Base-by-base conservation (phyloP, 1,140 invertebrate genomes). In the Diachasmimorpha longicaudata region DNA sequence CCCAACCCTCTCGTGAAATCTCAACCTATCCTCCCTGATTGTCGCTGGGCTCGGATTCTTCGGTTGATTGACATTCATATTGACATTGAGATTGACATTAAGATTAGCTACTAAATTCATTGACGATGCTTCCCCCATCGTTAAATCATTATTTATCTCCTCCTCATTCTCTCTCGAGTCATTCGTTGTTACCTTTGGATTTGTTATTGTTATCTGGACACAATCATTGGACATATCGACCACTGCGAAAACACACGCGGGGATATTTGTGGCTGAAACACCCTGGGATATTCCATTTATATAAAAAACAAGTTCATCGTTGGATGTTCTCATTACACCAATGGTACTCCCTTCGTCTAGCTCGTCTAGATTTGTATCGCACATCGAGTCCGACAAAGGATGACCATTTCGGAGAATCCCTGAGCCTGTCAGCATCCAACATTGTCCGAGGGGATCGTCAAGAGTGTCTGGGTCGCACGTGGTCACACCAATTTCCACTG, bases 151-250 rank as follows among this genome's bases (percentile, higher is more conserved):
- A 70, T 89, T 88, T 44, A 87, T 87, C 72, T 89, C 86, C 1
- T 78, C 69, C 48, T 86, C 83, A 0, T n/a, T n/a, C n/a, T 84
- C 81, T 78, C 85, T 86, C 11, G 80, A 78, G 8, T 83, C 80
- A n/a, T 79, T 82, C 14, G 66, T 71, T n/a, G 77, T 5, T 58
- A 36, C 13, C 55, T 68, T 83, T 11, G 86, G 85, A 37, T 85
- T 87, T 31, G 91, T 91, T 77, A 93, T 90, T 11, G 93, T 93
- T 10, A 98, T 93, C 90, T 98, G 96, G 8, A 96, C 94, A 89
- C 96, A 98, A 86, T 97, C 96, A 1, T 96, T 96, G 87, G 97
- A 98, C 83, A 99, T 90, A 89, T 98, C 96, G 25, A 98, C 92
- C 13, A 98, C 93, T 9, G 95, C 96, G 91, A 93, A 98, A 14